Evolutionary conservation across 2,113 vertebrate species (phyloP), one percentile per base, ranked within the genome.

Genomic region (Mastomys coucha): DNA sequence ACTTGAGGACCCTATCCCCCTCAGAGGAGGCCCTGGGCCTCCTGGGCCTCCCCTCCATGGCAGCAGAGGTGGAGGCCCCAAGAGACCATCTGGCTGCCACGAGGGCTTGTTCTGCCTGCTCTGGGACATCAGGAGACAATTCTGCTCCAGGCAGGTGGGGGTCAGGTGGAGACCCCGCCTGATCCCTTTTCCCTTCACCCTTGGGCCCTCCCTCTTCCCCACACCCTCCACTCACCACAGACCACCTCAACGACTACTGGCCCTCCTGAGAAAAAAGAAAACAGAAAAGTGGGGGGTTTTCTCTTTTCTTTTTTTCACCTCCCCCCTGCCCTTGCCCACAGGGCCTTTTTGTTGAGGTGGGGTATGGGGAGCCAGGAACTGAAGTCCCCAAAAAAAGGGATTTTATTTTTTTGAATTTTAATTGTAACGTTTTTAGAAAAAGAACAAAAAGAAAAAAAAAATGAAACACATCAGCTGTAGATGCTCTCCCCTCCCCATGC

Each of bases 321-420:
- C 49, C 60, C 31, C 58, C 88, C 80, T 6, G 28, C 90, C 90
- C 93, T 76, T 77, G 85, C 65, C 70, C 76, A 80, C 0, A 3
- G 93, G 96, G 93, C 81, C 88, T 95, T 89, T 91, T 96, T 95
- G 93, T 96, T 92, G 96, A 96, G 91, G 95, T 91, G 92, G 80
- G 0, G 65, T 36, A 12, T 67, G 85, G 85, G 65, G 65, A 70
- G 65, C 85, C 12, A 96, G 96, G 93, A 69, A 49, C 80, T 90
- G 60, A 90, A 84, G 84, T 95, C 84, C 77, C 73, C 2, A 0
- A 42, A 75, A 88, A 84, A 94, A 96, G 93, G 94, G 96, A 84
- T 94, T 97, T 97, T 97, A 97, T 97, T 97, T 98, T 98, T 97
- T 98, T 96, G 91, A 97, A 96, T 97, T 97, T 97, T 97, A 97